Conservation (phyloP, 2,888 invertebrate species). For the Athripsodes cinereus region DNA sequence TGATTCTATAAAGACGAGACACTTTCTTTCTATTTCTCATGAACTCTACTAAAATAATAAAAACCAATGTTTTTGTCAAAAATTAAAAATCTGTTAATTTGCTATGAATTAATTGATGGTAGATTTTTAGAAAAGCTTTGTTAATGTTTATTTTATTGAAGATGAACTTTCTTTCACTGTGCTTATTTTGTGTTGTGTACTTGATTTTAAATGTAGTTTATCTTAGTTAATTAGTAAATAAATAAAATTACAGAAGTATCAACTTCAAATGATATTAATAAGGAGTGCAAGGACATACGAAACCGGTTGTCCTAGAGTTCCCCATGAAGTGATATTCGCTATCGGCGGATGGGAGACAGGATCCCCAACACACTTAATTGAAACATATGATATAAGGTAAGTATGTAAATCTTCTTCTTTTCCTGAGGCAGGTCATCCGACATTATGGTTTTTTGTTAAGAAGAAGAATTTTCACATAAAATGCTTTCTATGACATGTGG, state of each 20-base stretch:
- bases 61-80: too few relatives aligned
- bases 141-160: not conserved
- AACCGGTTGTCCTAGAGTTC: conserved; percentile 57
- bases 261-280: not conserved
- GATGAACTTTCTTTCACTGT: not conserved
- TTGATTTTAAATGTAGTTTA: not conserved
- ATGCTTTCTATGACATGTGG: too few relatives aligned
- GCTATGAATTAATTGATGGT: too few relatives aligned
- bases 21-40: too few relatives aligned
- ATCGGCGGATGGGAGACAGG: conserved; percentile 83
- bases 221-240: not conserved
- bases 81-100: too few relatives aligned
- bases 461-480: too few relatives aligned
- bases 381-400: conserved; percentile 73
- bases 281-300: not conserved
- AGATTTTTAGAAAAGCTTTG: too few relatives aligned
- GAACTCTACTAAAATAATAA: too few relatives aligned
- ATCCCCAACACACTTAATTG: conserved; percentile 73
- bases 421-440: too few relatives aligned
- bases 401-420: too few relatives aligned
- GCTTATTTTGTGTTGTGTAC: not conserved
- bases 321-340: conserved; percentile 72
- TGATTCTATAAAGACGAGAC: too few relatives aligned
- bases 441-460: too few relatives aligned
- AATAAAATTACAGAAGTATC: not conserved